Conservation (phyloP, 2,888 invertebrate species). For the Archips crataeganus region DNA sequence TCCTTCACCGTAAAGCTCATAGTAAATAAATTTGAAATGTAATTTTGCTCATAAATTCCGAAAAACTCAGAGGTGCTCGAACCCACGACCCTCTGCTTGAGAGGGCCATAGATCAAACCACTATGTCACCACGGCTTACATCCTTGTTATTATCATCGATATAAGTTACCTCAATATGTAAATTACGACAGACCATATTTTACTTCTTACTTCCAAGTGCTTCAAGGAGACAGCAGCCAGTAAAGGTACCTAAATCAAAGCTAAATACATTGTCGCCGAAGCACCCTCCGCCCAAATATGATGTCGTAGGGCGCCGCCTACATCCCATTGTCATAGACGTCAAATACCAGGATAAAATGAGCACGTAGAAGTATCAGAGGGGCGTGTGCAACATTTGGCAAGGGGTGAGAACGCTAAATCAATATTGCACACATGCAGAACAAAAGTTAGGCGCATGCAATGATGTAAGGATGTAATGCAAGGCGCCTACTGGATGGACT, state of each 20-base stretch:
- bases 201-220: not conserved
- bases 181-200: not conserved
- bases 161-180: too few relatives aligned
- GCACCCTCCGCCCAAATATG: conserved; percentile 55
- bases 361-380: conserved; percentile 54
- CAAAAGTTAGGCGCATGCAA: not conserved
- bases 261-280: conserved; percentile 24
- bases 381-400: conserved; percentile 51
- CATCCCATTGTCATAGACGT: conserved; percentile 77
- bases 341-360: conserved; percentile 70
- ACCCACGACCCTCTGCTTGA: too few relatives aligned
- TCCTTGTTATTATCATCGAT: too few relatives aligned
- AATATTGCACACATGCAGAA: conserved; percentile 27
- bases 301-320: conserved; percentile 72
- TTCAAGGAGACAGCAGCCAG: not conserved
- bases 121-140: too few relatives aligned
- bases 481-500: not conserved
- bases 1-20: too few relatives aligned
- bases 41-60: too few relatives aligned
- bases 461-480: not conserved
- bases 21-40: too few relatives aligned
- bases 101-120: too few relatives aligned
- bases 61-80: too few relatives aligned
- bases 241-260: conserved; percentile 44
- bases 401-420: conserved; percentile 42